Percentiles rank a stretch among this genome's conserved stretches.
Conservation (phyloP, 2,888 invertebrate genomes). For the Agrypnus murinus region DNA sequence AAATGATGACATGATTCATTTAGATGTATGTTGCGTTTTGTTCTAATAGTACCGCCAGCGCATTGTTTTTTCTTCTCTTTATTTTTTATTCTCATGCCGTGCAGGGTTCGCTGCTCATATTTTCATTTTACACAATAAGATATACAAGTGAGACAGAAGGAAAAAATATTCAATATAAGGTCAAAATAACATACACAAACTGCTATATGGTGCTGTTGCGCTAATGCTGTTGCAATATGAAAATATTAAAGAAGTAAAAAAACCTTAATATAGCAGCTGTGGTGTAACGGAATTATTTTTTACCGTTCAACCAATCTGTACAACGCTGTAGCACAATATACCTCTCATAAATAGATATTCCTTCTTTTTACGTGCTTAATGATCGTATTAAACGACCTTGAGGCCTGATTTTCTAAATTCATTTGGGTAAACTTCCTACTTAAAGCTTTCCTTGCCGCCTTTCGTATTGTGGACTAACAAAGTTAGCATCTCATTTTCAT, state of each 20-base stretch:
- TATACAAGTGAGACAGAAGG: not conserved
- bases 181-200: conserved; percentile 12
- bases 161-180: conserved; percentile 14
- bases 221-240: conserved; percentile 32
- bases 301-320: conserved; percentile 25
- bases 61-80: conserved; percentile 31
- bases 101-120: conserved; percentile 3
- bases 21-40: conserved; percentile 56
- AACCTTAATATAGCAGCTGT: conserved; percentile 25
- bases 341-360: conserved; percentile 20
- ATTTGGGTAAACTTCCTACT: conserved; percentile 21
- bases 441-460: not conserved
- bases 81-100: conserved; percentile 34
- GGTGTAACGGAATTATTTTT: conserved; percentile 39
- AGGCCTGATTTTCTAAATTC: conserved; percentile 19
- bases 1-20: conserved; percentile 70
- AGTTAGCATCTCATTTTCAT: too few species aligned
- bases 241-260: conserved; percentile 23
- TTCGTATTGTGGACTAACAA: too few species aligned
- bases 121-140: conserved; percentile 11
- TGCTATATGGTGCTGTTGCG: not conserved
- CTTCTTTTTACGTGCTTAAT: conserved; percentile 9
- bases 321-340: conserved; percentile 3
- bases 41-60: conserved; percentile 24
- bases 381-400: conserved; percentile 27